phyloP scores from a whole-genome alignment of 2,113 vertebrate genomes.

The Canis aureus region DNA sequence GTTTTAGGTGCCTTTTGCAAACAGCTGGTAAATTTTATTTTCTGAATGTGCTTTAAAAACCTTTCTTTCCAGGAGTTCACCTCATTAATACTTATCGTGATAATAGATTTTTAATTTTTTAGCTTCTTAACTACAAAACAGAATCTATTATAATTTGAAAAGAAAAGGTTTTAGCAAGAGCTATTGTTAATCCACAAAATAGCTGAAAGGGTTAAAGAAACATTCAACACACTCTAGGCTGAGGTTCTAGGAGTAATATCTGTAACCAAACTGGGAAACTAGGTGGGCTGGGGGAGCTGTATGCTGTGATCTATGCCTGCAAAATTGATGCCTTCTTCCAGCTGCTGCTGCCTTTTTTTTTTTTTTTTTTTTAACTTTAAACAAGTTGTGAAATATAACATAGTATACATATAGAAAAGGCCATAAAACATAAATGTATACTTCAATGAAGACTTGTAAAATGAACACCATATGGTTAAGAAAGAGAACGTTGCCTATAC shows the following conservation, averaged over 20 bases:
- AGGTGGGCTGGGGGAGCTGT: background rate
- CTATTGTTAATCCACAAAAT: background rate
- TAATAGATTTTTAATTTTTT: background rate
- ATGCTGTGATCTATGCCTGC: background rate
- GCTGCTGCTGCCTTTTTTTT: background rate
- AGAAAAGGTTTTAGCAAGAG: background rate
- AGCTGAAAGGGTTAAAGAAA: constrained; percentile 22
- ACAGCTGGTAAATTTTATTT: constrained; percentile 7
- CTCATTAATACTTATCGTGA: constrained; percentile 16
- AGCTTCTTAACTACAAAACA: constrained; percentile 12
- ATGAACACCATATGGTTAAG: background rate
- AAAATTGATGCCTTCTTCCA: background rate
- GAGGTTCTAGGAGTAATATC: background rate
- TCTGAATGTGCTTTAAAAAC: background rate
- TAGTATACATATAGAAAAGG: background rate
- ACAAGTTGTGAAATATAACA: background rate
- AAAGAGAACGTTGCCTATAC: background rate
- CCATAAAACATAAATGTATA: background rate
- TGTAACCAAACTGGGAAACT: background rate
- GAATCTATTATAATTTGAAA: background rate
- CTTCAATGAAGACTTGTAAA: constrained; percentile 4
- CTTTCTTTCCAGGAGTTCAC: background rate
- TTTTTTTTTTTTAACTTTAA: constrained; percentile 17
- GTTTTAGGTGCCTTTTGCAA: constrained; percentile 57
- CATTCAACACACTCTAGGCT: background rate